Percentiles rank a stretch among this genome's conserved stretches.
These are phyloP conservation scores for Aphyosemion australe DNA, from an alignment of 2,113 vertebrate species.

Conservation along the genomic window DNA sequence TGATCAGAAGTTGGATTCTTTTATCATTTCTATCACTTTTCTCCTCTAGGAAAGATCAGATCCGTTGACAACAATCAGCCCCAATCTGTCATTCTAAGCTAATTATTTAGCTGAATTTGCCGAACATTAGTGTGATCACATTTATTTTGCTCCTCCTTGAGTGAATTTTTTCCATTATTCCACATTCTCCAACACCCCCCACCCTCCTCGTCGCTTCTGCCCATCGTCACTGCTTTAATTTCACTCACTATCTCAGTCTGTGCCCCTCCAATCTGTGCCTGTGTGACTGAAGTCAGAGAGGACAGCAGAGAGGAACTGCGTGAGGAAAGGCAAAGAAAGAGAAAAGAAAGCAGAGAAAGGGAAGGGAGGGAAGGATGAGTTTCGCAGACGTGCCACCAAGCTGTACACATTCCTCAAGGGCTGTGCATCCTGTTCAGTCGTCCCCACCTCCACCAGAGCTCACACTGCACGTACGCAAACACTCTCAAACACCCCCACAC, in stretches of 20 bases:
- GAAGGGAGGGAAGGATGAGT: constrained; percentile 56
- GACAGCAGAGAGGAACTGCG: constrained; percentile 2
- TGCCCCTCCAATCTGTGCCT: constrained; percentile 3
- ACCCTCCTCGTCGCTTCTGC: constrained; percentile 23
- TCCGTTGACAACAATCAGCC: background rate
- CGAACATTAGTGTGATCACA: too few species aligned
- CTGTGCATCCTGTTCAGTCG: constrained; percentile 79
- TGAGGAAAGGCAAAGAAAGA: constrained; percentile 2
- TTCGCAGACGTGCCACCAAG: constrained; percentile 67
- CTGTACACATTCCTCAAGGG: constrained; percentile 77
- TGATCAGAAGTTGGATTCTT: constrained; percentile 1
- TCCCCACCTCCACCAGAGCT: constrained; percentile 72
- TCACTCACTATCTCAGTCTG: constrained; percentile 38
- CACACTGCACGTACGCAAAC: constrained; percentile 77
- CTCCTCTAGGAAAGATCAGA: background rate
- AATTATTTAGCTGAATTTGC: too few species aligned
- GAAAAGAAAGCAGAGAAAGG: constrained; percentile 12
- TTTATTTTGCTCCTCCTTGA: background rate
- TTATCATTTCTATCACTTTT: background rate
- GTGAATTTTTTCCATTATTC: background rate
- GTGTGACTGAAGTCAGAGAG: constrained; percentile 32
- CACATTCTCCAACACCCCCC: constrained; percentile 23
- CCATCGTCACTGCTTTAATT: constrained; percentile 37
- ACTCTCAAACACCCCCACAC: constrained; percentile 22
- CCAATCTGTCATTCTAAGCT: constrained; percentile 10